These are phyloP conservation scores for Etheostoma cragini DNA, from an alignment of 2,113 vertebrate species.

Conservation along the genomic window DNA sequence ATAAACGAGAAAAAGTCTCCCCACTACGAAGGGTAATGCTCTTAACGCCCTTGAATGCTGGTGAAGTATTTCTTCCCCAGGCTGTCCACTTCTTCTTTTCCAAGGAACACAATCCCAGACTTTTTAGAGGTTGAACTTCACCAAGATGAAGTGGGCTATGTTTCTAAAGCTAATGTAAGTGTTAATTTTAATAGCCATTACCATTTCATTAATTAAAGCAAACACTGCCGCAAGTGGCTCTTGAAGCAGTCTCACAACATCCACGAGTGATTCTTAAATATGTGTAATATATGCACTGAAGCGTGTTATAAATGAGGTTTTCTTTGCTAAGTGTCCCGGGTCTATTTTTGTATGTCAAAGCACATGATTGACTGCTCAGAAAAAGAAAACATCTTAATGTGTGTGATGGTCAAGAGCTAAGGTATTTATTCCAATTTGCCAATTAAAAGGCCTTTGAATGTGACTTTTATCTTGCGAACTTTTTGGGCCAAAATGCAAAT, in stretches of 20 bases:
- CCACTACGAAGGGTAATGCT: conserved; percentile 57
- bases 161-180: conserved; percentile 79
- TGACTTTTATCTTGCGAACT: conserved; percentile 55
- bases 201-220: conserved; percentile 83
- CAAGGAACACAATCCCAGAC: conserved; percentile 25
- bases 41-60: conserved; percentile 68
- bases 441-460: conserved; percentile 63
- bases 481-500: conserved; percentile 66
- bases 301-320: conserved; percentile 84
- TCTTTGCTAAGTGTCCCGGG: conserved; percentile 84
- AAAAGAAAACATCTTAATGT: conserved; percentile 82
- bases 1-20: conserved; percentile 66
- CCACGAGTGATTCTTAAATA: conserved; percentile 76
- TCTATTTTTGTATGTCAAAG: conserved; percentile 85
- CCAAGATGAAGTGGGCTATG: conserved; percentile 42
- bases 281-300: conserved; percentile 72
- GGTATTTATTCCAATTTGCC: conserved; percentile 71
- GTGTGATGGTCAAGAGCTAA: conserved; percentile 66
- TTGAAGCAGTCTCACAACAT: conserved; percentile 69
- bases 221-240: conserved; percentile 77
- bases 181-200: conserved; percentile 81
- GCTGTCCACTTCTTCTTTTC: conserved; percentile 22
- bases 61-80: conserved; percentile 62
- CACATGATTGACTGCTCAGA: conserved; percentile 82
- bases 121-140: conserved; percentile 26